Conservation (phyloP, 2,888 invertebrate genomes). For the Plusia festucae region DNA sequence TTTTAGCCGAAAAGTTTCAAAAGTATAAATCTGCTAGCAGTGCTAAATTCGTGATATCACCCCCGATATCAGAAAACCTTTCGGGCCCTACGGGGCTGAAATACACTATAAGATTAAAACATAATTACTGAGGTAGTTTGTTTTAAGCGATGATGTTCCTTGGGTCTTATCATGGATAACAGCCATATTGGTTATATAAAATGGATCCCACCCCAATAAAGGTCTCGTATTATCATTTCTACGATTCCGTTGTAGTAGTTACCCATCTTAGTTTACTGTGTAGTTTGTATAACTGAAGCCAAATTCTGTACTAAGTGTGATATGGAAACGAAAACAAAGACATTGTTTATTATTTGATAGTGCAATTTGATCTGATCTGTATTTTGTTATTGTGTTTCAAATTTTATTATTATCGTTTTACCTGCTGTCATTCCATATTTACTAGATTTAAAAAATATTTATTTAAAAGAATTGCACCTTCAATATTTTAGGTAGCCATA, state of each 20-base stretch:
- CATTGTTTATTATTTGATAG: conserved; percentile 67
- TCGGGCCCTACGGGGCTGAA: conserved; percentile 75
- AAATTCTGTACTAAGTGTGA: conserved; percentile 83
- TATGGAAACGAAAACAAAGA: conserved; percentile 74
- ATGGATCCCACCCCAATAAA: conserved; percentile 70
- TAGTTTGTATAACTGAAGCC: conserved; percentile 75
- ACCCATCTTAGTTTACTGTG: conserved; percentile 76
- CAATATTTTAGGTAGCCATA: conserved; percentile 59
- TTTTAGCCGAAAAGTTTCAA: conserved; percentile 80
- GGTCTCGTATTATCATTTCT: conserved; percentile 77
- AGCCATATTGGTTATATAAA: conserved; percentile 56
- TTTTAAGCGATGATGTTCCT: conserved; percentile 55
- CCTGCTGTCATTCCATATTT: conserved; percentile 79
- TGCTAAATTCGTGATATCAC: conserved; percentile 82
- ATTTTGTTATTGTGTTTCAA: conserved; percentile 77
- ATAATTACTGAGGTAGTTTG: conserved; percentile 71
- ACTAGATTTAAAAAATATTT: conserved; percentile 56
- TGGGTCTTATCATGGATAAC: conserved; percentile 50
- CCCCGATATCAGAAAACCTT: conserved; percentile 72
- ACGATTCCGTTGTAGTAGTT: conserved; percentile 74
- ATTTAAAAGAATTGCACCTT: conserved; percentile 55
- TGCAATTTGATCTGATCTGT: conserved; percentile 82
- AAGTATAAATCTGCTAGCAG: conserved; percentile 82
- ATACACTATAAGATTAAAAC: conserved; percentile 84
- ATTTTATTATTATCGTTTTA: conserved; percentile 75